These are phyloP conservation scores for Chrysocyon brachyurus DNA, from an alignment of 2,797 vertebrate genomes.

Conservation along the genomic window DNA sequence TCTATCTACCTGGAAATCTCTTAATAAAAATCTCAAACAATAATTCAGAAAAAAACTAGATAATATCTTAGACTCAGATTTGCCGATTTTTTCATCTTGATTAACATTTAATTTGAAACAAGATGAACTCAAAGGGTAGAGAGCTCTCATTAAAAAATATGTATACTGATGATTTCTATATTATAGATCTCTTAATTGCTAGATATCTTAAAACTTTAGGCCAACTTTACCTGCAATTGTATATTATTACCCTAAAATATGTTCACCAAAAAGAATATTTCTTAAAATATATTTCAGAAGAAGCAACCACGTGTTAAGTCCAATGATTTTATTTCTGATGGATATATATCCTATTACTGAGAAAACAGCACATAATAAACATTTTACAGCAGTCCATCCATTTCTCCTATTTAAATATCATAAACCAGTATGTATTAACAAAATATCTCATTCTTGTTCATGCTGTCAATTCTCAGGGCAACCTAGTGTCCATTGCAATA, in stretches of 20 bases:
- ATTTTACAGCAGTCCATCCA: background rate
- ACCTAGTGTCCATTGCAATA: background rate
- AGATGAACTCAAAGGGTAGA: background rate
- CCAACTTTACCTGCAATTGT: background rate
- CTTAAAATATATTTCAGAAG: background rate
- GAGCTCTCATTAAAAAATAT: background rate
- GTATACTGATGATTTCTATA: background rate
- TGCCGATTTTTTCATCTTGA: background rate
- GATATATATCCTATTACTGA: background rate
- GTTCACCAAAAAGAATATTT: slow-evolving; percentile 7
- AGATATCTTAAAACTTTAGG: background rate
- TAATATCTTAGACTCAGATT: background rate
- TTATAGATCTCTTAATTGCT: background rate
- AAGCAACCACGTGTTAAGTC: background rate
- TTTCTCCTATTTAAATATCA: background rate
- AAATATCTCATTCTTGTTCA: background rate
- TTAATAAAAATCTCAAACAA: background rate
- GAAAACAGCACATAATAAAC: background rate
- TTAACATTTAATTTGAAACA: background rate
- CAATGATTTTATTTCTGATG: background rate
- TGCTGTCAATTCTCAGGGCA: background rate
- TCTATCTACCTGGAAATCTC: background rate
- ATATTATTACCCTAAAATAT: background rate
- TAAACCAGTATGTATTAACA: background rate
- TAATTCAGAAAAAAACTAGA: background rate